Conservation (phyloP, 2,888 invertebrate species). For the Tipula lateralis region DNA sequence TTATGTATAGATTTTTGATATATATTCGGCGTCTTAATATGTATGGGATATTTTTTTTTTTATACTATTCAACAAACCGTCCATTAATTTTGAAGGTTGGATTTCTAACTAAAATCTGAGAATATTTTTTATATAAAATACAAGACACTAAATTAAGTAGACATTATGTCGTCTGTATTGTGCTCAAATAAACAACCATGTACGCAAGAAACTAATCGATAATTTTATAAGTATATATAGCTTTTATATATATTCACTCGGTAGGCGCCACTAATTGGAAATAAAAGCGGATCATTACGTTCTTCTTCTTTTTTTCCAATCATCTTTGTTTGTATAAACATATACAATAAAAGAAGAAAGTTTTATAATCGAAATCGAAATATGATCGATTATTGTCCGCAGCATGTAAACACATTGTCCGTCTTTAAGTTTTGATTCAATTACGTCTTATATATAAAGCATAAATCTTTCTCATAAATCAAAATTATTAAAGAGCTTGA, state of each 20-base stretch:
- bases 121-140: background rate
- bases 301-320: background rate
- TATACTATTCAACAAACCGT: background rate
- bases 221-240: background rate
- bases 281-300: background rate
- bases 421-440: background rate
- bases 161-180: background rate
- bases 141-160: background rate
- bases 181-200: background rate
- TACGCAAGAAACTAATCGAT: background rate
- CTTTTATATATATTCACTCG: too few species aligned
- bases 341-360: background rate
- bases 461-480: constrained; percentile 11
- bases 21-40: background rate
- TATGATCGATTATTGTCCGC: background rate
- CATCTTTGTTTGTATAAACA: background rate
- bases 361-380: background rate
- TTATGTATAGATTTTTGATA: background rate
- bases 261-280: background rate
- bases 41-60: background rate
- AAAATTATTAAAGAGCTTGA: constrained; percentile 5
- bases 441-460: background rate
- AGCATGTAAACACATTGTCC: constrained; percentile 1
- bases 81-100: background rate
- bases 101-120: background rate